Evolutionary conservation across 2,797 vertebrate species (phyloP).

Genomic region (Falco peregrinus): DNA sequence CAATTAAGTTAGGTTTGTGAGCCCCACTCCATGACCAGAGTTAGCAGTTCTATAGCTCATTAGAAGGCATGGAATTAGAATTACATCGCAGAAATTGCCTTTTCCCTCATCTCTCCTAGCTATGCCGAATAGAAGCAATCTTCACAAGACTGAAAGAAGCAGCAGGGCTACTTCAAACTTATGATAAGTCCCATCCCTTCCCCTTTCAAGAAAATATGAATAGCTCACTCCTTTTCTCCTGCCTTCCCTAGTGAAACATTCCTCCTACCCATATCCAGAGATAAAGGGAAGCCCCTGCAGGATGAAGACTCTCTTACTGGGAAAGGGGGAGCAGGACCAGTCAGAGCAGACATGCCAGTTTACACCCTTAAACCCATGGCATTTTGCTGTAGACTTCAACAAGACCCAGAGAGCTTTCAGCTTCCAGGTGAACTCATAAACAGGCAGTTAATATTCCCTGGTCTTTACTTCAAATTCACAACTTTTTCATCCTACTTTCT

Average conservation of each 20-base stretch:
- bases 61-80: background rate
- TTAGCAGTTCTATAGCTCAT: background rate
- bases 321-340: background rate
- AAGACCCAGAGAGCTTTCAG: background rate
- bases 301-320: background rate
- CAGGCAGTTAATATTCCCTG: background rate
- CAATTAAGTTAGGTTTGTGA: background rate
- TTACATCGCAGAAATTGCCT: background rate
- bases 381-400: background rate
- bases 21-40: background rate
- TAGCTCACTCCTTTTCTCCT: background rate
- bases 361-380: background rate
- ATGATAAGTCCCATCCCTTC: background rate
- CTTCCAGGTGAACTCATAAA: background rate
- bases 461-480: background rate
- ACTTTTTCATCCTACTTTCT: background rate
- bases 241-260: background rate
- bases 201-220: background rate
- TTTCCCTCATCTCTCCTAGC: background rate
- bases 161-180: background rate
- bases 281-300: background rate
- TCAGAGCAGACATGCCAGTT: background rate
- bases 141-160: background rate
- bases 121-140: background rate
- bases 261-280: background rate